Conservation (phyloP, 1,140 invertebrate genomes). For the Leucophenga varia region DNA sequence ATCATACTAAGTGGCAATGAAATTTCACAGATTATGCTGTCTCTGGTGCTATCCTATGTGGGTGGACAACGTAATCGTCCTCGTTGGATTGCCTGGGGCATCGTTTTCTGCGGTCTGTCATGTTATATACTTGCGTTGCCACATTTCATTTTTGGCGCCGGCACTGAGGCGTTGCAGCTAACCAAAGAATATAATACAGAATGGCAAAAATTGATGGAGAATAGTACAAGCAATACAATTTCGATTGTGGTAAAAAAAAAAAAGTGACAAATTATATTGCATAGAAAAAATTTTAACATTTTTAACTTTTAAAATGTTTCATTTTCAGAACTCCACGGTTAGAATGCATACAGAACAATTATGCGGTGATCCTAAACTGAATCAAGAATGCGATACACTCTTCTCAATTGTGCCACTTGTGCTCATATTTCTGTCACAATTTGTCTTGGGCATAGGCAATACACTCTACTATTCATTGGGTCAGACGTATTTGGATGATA, state of each 20-base stretch:
- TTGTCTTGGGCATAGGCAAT: conserved; percentile 69
- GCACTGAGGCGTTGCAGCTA: conserved; percentile 58
- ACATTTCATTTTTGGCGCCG: conserved; percentile 69
- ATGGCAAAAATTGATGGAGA: conserved; percentile 15
- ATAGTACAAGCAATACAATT: conserved; percentile 16
- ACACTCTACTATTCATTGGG: conserved; percentile 69
- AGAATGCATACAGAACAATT: conserved; percentile 27
- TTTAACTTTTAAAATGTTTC: background rate
- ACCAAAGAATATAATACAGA: conserved; percentile 54
- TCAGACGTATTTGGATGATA: conserved; percentile 71
- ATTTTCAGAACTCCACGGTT: conserved; percentile 21
- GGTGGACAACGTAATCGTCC: conserved; percentile 65
- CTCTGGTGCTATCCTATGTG: conserved; percentile 64
- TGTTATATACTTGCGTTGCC: conserved; percentile 68
- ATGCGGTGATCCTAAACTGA: conserved; percentile 25
- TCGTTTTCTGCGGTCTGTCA: conserved; percentile 64
- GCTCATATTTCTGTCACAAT: conserved; percentile 69
- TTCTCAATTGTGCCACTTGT: conserved; percentile 62
- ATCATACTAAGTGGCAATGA: conserved; percentile 72
- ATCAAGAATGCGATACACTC: conserved; percentile 58
- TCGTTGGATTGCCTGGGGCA: conserved; percentile 68
- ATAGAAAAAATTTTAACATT: no score
- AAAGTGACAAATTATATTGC: no score
- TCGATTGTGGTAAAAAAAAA: conserved; percentile 27
- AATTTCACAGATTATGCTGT: conserved; percentile 68